Evolutionary conservation across 2,797 vertebrate genomes (phyloP).

Genomic region (Masticophis lateralis): DNA sequence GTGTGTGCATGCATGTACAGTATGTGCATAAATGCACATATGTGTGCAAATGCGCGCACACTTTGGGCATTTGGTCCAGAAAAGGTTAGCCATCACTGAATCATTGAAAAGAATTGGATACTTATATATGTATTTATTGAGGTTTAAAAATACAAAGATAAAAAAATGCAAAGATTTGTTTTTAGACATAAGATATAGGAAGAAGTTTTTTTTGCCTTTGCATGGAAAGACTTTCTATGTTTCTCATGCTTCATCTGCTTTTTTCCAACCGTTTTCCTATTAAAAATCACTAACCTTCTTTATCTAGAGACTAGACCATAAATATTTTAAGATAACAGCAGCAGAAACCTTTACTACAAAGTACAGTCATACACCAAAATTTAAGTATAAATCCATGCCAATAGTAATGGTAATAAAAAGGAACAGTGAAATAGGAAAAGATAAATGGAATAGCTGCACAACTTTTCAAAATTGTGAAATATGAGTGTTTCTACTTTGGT

Average conservation of each 20-base stretch:
- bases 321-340: background rate
- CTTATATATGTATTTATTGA: no score
- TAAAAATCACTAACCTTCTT: background rate
- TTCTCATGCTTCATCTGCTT: background rate
- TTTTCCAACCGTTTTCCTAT: background rate
- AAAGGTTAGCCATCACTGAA: no score
- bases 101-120: no score
- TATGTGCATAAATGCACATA: no score
- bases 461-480: background rate
- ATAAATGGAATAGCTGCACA: background rate
- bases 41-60: no score
- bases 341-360: background rate
- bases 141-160: no score
- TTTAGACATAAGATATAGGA: background rate
- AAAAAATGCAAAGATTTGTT: no score
- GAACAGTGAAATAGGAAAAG: conserved; percentile 55
- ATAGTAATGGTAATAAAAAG: background rate
- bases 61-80: no score
- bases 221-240: background rate
- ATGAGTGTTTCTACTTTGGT: background rate
- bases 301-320: background rate
- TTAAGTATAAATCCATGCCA: background rate
- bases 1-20: no score
- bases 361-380: background rate
- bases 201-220: no score